Evolutionary conservation across 1,140 invertebrate species (phyloP).

Genomic region (Pteromalus puparum): DNA sequence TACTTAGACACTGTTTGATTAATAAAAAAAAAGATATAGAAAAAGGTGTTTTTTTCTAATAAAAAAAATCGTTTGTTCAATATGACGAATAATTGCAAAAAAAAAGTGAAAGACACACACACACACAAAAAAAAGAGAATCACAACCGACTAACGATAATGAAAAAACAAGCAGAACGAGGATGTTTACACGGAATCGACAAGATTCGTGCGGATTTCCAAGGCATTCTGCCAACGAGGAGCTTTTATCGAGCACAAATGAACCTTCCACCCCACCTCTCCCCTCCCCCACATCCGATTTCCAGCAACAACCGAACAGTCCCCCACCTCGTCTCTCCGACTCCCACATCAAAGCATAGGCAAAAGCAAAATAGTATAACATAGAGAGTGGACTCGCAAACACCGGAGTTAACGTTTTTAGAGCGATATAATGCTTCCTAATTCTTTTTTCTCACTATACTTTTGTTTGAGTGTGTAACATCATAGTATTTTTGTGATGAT

Average conservation of each 20-base stretch:
- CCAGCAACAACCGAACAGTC: not conserved
- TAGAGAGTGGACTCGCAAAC: slow-evolving; percentile 26
- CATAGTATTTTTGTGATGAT: slow-evolving; percentile 39
- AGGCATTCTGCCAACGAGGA: slow-evolving; percentile 33
- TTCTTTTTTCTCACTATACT: slow-evolving; percentile 2
- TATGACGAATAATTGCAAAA: not conserved
- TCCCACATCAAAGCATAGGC: slow-evolving; percentile 19
- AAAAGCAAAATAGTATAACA: slow-evolving; percentile 7
- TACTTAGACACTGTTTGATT: slow-evolving; percentile 51
- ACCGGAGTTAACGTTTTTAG: slow-evolving; percentile 27
- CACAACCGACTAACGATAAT: not conserved
- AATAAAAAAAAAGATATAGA: slow-evolving; percentile 48
- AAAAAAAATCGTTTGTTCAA: slow-evolving; percentile 17
- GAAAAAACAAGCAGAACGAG: not conserved
- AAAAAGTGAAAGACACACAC: not conserved
- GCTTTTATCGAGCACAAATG: slow-evolving; percentile 43
- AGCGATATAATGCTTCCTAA: slow-evolving; percentile 12
- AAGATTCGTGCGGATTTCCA: slow-evolving; percentile 12
- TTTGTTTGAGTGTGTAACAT: slow-evolving; percentile 39
- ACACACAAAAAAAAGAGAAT: not conserved
- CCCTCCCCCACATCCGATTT: not conserved
- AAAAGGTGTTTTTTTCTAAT: slow-evolving; percentile 34
- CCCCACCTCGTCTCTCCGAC: not conserved
- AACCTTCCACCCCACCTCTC: slow-evolving; percentile 14
- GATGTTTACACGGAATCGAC: not conserved